These are phyloP conservation scores for Schizotus pectinicornis DNA, from an alignment of 2,888 invertebrate species.

Conservation along the genomic window DNA sequence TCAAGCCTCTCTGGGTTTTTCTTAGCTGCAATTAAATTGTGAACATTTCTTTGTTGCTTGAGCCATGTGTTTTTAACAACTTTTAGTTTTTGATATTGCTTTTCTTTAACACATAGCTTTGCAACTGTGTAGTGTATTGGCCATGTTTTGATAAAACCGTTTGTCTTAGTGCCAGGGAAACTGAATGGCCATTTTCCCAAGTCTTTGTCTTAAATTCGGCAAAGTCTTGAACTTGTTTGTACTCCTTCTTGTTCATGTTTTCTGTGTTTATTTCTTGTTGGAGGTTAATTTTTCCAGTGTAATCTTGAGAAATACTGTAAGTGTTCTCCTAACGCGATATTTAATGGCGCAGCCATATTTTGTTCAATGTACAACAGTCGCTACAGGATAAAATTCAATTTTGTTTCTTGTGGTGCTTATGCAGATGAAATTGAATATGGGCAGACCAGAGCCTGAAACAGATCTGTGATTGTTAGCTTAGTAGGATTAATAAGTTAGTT, in stretches of 20 bases:
- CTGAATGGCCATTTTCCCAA: background rate
- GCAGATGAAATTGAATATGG: slow-evolving; percentile 40
- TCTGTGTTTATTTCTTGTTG: no score
- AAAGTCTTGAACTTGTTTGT: no score
- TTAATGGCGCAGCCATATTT: slow-evolving; percentile 1
- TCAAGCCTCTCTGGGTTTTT: slow-evolving; percentile 24
- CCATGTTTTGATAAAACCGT: slow-evolving; percentile 8
- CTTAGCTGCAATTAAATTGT: slow-evolving; percentile 17
- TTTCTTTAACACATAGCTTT: slow-evolving; percentile 29
- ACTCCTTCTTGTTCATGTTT: no score
- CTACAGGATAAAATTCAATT: slow-evolving; percentile 6
- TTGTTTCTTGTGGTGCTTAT: slow-evolving; percentile 37
- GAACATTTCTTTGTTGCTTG: slow-evolving; percentile 25
- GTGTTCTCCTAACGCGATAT: no score
- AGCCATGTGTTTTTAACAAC: slow-evolving; percentile 28
- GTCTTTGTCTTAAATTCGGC: no score
- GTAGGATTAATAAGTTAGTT: slow-evolving; percentile 39
- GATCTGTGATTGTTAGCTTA: slow-evolving; percentile 46
- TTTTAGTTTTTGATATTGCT: slow-evolving; percentile 15
- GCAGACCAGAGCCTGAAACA: slow-evolving; percentile 37
- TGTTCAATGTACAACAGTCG: slow-evolving; percentile 15
- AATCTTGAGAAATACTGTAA: no score
- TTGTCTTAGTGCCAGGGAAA: slow-evolving; percentile 23
- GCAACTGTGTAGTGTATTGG: slow-evolving; percentile 30
- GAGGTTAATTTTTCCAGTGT: no score